Evolutionary conservation across 2,797 vertebrate genomes (phyloP).

Genomic region (Sciurus carolinensis): DNA sequence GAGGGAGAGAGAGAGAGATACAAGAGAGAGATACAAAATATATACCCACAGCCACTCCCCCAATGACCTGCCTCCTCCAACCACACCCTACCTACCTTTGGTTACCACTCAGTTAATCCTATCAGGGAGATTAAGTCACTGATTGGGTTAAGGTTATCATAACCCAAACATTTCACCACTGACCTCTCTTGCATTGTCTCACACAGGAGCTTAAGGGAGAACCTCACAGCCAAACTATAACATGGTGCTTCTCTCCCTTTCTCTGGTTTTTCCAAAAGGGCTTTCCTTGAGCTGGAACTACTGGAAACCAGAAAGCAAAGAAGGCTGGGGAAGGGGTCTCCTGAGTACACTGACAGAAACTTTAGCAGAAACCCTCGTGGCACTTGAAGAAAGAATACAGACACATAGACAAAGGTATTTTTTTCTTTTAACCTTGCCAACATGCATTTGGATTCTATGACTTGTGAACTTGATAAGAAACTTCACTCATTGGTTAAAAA

Average conservation of each 20-base stretch:
- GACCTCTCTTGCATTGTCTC: no score
- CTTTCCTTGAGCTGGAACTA: not conserved
- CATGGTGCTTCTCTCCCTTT: no score
- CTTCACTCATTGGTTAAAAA: not conserved
- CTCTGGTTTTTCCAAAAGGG: not conserved
- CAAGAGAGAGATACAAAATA: no score
- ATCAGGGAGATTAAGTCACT: no score
- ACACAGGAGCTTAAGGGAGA: no score
- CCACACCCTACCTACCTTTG: no score
- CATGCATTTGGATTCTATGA: not conserved
- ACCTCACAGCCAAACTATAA: not conserved
- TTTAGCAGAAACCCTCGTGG: not conserved
- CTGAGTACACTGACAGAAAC: not conserved
- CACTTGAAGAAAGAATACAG: not conserved
- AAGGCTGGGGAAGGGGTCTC: not conserved
- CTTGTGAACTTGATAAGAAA: not conserved
- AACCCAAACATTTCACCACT: no score
- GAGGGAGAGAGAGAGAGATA: no score
- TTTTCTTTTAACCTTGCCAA: not conserved
- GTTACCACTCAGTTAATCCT: no score
- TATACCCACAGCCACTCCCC: no score
- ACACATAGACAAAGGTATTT: not conserved
- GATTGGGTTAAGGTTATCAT: no score
- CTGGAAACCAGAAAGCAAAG: not conserved
- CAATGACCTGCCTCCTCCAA: no score